Percentiles rank a stretch among this genome's conserved stretches.
phyloP scores from a whole-genome alignment of 2,797 vertebrate genomes.

The Acanthopagrus latus region DNA sequence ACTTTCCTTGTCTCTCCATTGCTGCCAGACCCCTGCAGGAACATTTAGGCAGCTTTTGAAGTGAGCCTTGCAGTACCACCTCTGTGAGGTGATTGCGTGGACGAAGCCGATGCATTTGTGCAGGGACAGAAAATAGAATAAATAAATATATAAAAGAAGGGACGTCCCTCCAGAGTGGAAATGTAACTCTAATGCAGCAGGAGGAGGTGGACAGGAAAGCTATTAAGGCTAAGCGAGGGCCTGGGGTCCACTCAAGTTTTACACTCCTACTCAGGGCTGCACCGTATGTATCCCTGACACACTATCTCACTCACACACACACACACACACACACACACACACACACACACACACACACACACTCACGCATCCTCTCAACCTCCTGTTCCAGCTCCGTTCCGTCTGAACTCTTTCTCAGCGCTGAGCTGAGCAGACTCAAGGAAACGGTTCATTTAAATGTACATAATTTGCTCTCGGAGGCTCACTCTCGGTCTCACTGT shows the following conservation, averaged over 20 bases:
- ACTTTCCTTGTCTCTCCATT: slow-evolving; percentile 53
- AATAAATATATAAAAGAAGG: slow-evolving; percentile 78
- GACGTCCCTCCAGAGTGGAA: slow-evolving; percentile 70
- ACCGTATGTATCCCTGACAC: slow-evolving; percentile 57
- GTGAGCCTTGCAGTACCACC: slow-evolving; percentile 59
- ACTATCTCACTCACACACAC: slow-evolving; percentile 32
- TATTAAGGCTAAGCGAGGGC: slow-evolving; percentile 85
- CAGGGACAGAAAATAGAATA: slow-evolving; percentile 67
- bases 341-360: slow-evolving; percentile 47
- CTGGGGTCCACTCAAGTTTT: slow-evolving; percentile 86
- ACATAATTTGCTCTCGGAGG: slow-evolving; percentile 83
- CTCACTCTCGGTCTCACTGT: slow-evolving; percentile 78
- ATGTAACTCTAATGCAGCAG: slow-evolving; percentile 79
- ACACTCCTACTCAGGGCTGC: slow-evolving; percentile 82
- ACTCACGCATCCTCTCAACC: slow-evolving; percentile 63
- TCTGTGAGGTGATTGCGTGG: slow-evolving; percentile 58
- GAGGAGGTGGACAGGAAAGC: slow-evolving; percentile 79
- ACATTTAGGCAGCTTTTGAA: slow-evolving; percentile 61
- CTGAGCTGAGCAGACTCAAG: slow-evolving; percentile 83
- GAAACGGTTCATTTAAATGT: slow-evolving; percentile 87
- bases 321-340: slow-evolving; percentile 37
- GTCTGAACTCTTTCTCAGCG: slow-evolving; percentile 79
- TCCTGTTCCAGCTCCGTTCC: slow-evolving; percentile 77
- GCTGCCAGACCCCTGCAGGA: slow-evolving; percentile 53
- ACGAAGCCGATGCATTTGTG: slow-evolving; percentile 63